Base-by-base conservation (phyloP, 2,113 vertebrate species). In the Oreochromis tanganicae region DNA sequence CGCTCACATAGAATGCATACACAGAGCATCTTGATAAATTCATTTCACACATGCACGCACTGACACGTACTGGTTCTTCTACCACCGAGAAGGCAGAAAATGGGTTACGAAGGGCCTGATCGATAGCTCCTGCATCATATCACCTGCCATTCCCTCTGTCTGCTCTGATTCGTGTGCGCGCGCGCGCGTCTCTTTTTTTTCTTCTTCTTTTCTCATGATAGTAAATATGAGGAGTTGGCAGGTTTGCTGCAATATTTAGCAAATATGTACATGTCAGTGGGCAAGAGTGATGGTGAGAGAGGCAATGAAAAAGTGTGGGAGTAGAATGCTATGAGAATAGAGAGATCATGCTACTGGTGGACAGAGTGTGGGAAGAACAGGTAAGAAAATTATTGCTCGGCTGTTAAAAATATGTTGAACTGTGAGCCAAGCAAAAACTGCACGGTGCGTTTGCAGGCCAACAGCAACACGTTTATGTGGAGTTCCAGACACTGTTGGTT, bases 91-190 rank as follows among this genome's bases (percentile, higher is more conserved):
- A 90, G 71, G 82, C 84, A 85, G 38, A 90, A 88, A 92, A 95
- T 94, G 92, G 90, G 95, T 95, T 92, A 88, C 48, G 6, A 71
- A 84, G 85, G 86, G 54, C 63, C 89, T 91, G 90, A 96, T 95
- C 81, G 88, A 93, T 94, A 61, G 85, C 85, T 89, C 79, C 86
- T 81, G 88, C 89, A 91, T 93, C 89, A 75, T 89, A 94, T 95
- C 63, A 66, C 81, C 86, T 48, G 21, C 85, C 83, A 78, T 93
- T 92, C 75, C 88, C 87, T 89, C 90, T 91, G 94, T 94, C 84
- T 89, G 54, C 83, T 43, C 80, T 92, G 89, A 93, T 94, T 92
- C 86, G 71, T 81, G 29, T 43, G 75, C 5, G 34, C 32, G 21
- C 7, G 21, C 7, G 3, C 4, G 12, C 3, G 27, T 7, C 6